Base-by-base conservation (phyloP, 2,888 invertebrate genomes). In the Dione juno region DNA sequence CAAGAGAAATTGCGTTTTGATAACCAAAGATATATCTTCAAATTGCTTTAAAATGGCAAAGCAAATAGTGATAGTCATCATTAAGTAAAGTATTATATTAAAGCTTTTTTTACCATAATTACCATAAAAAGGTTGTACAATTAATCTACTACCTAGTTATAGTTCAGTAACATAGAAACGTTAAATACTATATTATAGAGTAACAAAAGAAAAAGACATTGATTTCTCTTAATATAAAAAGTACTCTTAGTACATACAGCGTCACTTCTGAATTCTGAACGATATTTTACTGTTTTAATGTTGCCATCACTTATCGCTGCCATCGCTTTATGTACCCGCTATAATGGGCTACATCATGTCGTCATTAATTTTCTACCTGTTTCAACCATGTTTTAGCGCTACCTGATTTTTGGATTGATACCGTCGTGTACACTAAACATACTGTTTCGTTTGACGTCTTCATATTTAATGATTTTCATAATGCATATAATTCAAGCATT, bases 341-440 rank as follows among this genome's bases (percentile, higher is more conserved):
- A 59, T 74, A 74, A 70, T 74, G 68, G 67, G 73, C 59, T 64
- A 67, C 71, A 65, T 70, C 67, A 69, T 69, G 72, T 74, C 71
- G 72, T 72, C 72, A 75, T 73, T 72, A 75, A 75, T 74, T 75
- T 74, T 72, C 67, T 75, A 73, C 75, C 71, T 65, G 69, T 75
- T 72, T 68, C 63, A 50, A 65, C 68, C 74, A 74, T 70, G 69
- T 74, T 71, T 71, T 70, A 69, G 70, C 65, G 50, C 40, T 66
- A 64, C 45, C 57, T 69, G 65, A 68, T 67, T 63, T 58, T 66
- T 63, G 66, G 65, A 66, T 67, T 69, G 64, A 69, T 72, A 70
- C 43, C 45, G 16, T 69, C 73, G 52, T 70, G 50, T 58, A 70
- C 67, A 67, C 19, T 37, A 48, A 69, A 57, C 40, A 58, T 43